Conservation (phyloP, 2,113 vertebrate genomes). For the Oceanites oceanicus region DNA sequence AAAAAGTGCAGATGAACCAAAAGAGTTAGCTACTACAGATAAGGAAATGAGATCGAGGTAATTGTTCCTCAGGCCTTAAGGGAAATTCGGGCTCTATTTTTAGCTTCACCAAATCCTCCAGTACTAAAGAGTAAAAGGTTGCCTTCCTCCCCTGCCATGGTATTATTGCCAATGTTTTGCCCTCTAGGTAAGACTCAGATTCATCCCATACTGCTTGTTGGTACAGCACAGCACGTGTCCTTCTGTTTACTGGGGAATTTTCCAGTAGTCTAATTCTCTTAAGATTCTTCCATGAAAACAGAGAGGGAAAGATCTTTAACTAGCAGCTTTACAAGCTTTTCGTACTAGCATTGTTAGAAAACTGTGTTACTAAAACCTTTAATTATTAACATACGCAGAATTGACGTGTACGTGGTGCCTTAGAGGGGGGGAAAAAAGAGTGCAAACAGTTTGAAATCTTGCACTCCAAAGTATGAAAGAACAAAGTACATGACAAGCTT, state of each 20-base stretch:
- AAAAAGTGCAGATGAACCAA: not conserved
- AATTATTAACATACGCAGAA: conserved; percentile 31
- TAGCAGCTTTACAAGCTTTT: not conserved
- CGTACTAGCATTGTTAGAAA: not conserved
- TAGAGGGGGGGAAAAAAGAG: not conserved
- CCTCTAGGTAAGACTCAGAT: not conserved
- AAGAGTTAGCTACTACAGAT: not conserved
- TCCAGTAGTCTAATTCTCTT: not conserved
- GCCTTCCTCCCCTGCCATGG: not conserved
- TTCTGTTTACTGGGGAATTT: not conserved
- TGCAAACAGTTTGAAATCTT: not conserved
- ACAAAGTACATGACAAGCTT: not conserved
- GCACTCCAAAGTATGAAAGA: not conserved
- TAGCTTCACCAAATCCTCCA: not conserved
- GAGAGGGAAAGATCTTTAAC: not conserved
- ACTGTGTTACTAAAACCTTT: not conserved
- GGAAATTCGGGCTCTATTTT: not conserved
- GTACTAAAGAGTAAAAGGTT: not conserved
- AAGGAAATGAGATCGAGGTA: not conserved
- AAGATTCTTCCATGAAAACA: not conserved
- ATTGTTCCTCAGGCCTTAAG: not conserved
- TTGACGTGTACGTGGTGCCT: not conserved
- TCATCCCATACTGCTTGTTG: not conserved
- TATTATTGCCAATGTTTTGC: not conserved
- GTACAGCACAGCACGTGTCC: not conserved